Evolutionary conservation across 2,113 vertebrate species (phyloP), one percentile per base, ranked within the genome.

Genomic region (Morone chrysops): DNA sequence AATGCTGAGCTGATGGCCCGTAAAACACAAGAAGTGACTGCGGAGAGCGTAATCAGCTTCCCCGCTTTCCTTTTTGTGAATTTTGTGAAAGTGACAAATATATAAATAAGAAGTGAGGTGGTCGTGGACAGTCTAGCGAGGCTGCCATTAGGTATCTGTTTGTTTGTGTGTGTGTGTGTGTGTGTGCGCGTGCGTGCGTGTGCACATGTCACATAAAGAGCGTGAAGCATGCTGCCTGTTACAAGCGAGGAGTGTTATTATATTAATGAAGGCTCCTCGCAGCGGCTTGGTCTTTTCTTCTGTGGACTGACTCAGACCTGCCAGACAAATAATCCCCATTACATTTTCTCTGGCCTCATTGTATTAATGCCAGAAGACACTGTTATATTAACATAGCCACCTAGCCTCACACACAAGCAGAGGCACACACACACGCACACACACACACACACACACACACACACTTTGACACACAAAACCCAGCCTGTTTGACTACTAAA

Each of bases 231-330:
- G 36, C 38, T 69, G 6, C 60, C 74, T 69, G 78, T 54, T 80
- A 74, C 20, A 82, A 68, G 70, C 45, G 20, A n/a, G 74, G 50
- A 67, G 69, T 65, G 78, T 85, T 87, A 90, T 90, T 89, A 86
- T 86, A 89, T 87, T 89, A 90, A 92, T 84, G 78, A 89, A 87
- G 81, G 72, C 71, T 83, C 82, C 60, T 78, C 25, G 22, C 81
- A 72, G 73, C 56, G 11, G 80, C 73, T 63, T 57, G 67, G 41
- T 75, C 76, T 82, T 82, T 71, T 76, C 73, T 70, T 62, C 63
- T 68, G 82, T 56, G 80, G 57, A 45, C 61, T 54, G 62, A 80
- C 62, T 78, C 74, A 78, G 78, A 74, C 60, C 78, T 74, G 60
- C 47, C 79, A 88, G 56, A 78, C 70, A 62, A 84, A 90, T 81